phyloP scores from a whole-genome alignment of 2,888 invertebrate species.

The Eurytoma californica region DNA sequence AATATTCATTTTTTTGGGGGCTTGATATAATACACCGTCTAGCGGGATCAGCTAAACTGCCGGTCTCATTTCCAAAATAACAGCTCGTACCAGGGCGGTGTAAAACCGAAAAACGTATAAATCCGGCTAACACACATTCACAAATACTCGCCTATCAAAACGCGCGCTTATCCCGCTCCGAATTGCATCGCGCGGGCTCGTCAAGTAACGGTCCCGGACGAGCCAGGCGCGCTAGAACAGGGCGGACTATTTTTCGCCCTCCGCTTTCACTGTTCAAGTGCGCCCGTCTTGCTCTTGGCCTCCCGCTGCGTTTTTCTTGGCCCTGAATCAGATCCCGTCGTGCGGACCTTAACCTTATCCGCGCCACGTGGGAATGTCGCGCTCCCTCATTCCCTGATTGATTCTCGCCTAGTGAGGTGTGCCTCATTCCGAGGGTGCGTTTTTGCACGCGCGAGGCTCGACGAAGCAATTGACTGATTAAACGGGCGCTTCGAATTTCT shows the following conservation, averaged over 20 bases:
- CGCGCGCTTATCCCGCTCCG: not conserved
- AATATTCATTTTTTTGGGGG: too few relatives aligned
- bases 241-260: too few relatives aligned
- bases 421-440: too few relatives aligned
- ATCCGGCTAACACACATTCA: too few relatives aligned
- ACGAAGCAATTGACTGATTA: too few relatives aligned
- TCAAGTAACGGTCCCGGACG: too few relatives aligned
- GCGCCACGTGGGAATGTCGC: not conserved
- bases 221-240: too few relatives aligned
- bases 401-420: not conserved
- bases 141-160: too few relatives aligned
- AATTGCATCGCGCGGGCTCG: not conserved
- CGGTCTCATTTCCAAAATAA: constrained; percentile 10
- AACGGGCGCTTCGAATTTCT: too few relatives aligned
- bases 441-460: too few relatives aligned
- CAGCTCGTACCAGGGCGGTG: not conserved
- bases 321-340: not conserved
- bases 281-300: constrained; percentile 22
- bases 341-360: constrained; percentile 40
- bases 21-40: not conserved
- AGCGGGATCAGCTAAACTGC: constrained; percentile 4
- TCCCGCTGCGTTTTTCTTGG: not conserved
- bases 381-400: not conserved
- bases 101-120: not conserved
- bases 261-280: constrained; percentile 1